Percentiles rank a stretch among this genome's conserved stretches.
Conservation (phyloP, 2,113 vertebrate genomes). For the Pangasianodon hypophthalmus region DNA sequence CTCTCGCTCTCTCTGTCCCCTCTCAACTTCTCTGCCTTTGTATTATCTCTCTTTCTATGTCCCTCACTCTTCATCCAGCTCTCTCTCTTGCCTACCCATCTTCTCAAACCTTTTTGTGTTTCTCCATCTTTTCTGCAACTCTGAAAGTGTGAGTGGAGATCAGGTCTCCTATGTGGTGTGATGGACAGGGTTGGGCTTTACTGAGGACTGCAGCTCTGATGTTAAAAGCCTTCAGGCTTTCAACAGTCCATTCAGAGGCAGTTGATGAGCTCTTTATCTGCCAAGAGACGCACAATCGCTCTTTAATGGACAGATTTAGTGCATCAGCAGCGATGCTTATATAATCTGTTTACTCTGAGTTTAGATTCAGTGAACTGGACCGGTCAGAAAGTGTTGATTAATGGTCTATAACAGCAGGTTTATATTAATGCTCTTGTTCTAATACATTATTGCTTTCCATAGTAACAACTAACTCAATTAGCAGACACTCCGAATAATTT, state of each 20-base stretch:
- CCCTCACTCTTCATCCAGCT: background rate
- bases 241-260: conserved; percentile 12
- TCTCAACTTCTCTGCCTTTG: background rate
- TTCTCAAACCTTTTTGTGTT: background rate
- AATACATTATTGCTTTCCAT: background rate
- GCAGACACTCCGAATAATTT: background rate
- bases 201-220: background rate
- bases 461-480: background rate
- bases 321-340: conserved; percentile 14
- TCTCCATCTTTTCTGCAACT: background rate
- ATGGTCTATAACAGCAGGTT: background rate
- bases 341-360: background rate
- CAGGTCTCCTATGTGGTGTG: conserved; percentile 23
- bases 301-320: conserved; percentile 21
- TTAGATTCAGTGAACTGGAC: background rate
- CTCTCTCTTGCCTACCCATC: background rate
- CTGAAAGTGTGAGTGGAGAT: conserved; percentile 11
- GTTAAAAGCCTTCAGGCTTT: conserved; percentile 31
- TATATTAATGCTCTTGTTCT: background rate
- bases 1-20: background rate
- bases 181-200: conserved; percentile 35
- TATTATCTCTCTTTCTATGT: background rate
- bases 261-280: conserved; percentile 39
- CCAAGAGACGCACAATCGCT: background rate
- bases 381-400: background rate